Evolutionary conservation across 2,113 vertebrate genomes (phyloP).

Genomic region (Lates calcarifer): DNA sequence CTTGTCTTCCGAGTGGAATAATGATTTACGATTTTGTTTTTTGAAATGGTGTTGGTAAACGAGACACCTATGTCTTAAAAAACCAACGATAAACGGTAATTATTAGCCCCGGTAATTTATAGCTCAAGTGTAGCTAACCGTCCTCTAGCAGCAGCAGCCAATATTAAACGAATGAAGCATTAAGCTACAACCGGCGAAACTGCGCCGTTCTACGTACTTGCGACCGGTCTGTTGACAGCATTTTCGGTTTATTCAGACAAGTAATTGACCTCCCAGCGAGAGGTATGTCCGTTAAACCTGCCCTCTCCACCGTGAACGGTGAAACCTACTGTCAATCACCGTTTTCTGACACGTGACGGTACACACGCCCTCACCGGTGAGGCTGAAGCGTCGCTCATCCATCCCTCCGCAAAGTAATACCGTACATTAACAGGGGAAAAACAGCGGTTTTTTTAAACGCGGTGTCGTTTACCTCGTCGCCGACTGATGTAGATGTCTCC

Average conservation of each 20-base stretch:
- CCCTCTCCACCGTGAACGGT: conserved; percentile 35
- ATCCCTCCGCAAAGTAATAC: conserved; percentile 10
- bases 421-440: background rate
- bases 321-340: conserved; percentile 62
- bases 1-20: background rate
- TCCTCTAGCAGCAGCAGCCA: background rate
- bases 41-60: background rate
- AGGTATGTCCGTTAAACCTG: background rate
- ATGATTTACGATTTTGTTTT: background rate
- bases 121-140: background rate
- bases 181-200: background rate
- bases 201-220: background rate
- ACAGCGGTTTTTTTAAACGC: background rate
- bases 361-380: conserved; percentile 55
- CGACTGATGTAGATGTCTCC: conserved; percentile 76
- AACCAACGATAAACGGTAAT: background rate
- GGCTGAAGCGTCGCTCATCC: conserved; percentile 25
- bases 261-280: background rate
- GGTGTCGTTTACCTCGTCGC: conserved; percentile 72
- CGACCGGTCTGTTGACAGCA: background rate
- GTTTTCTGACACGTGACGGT: conserved; percentile 66
- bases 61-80: background rate
- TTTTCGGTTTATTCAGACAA: background rate
- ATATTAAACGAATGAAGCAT: background rate
- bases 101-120: background rate